Percentiles rank a stretch among this genome's conserved stretches.
phyloP scores from a whole-genome alignment of 2,888 invertebrate species.

The Hydropsyche betteni region DNA sequence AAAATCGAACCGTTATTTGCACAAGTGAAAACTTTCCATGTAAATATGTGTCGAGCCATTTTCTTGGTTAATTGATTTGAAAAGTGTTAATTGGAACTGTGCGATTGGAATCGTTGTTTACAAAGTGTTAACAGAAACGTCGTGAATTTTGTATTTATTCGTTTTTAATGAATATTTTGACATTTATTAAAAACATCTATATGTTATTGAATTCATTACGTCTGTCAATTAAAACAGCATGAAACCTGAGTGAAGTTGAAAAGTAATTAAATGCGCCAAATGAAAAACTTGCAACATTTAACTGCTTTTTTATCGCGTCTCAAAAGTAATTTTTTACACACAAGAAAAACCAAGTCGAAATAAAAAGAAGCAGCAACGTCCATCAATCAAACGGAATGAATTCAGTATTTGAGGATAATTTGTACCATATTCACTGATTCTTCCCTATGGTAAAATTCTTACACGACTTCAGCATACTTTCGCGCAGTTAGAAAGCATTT shows the following conservation, averaged over 20 bases:
- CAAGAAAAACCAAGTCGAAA: neutral
- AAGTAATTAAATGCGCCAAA: slow-evolving; percentile 1
- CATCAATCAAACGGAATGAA: slow-evolving; percentile 17
- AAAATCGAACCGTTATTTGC: too few species aligned
- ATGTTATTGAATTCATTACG: slow-evolving; percentile 7
- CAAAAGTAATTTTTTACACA: neutral
- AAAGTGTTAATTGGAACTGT: too few species aligned
- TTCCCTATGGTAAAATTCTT: neutral
- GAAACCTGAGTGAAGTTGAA: neutral
- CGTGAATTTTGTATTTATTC: too few species aligned
- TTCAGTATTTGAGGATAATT: slow-evolving; percentile 1
- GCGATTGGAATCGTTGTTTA: too few species aligned
- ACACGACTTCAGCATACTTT: neutral
- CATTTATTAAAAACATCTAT: neutral
- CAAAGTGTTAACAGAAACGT: too few species aligned
- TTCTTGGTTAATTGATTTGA: too few species aligned
- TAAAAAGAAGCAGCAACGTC: neutral
- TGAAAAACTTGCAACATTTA: neutral
- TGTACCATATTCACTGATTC: neutral
- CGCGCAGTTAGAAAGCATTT: slow-evolving; percentile 13
- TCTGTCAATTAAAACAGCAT: slow-evolving; percentile 7
- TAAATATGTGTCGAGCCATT: too few species aligned
- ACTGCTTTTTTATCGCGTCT: neutral
- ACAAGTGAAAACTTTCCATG: too few species aligned
- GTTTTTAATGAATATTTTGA: too few species aligned